phyloP scores from a whole-genome alignment of 2,888 invertebrate genomes.

The Pristionchus fissidentatus region DNA sequence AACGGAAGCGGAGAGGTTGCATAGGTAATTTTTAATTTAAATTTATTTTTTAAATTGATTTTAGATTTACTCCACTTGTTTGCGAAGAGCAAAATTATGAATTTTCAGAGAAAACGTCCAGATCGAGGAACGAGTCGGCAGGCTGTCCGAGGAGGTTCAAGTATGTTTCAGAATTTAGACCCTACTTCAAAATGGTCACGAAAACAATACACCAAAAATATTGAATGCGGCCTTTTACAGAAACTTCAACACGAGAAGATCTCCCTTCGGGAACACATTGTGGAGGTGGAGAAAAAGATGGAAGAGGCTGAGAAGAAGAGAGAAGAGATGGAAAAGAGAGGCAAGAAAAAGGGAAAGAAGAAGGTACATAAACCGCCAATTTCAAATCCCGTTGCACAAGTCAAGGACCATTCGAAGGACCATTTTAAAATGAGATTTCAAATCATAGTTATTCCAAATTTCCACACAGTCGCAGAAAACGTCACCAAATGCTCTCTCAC shows the following conservation, averaged over 20 bases:
- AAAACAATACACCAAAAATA: not conserved
- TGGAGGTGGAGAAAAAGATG: constrained; percentile 22
- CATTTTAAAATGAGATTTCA: not conserved
- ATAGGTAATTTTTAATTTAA: not conserved
- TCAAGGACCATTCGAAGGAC: not conserved
- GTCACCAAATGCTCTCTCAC: not conserved
- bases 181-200: not conserved
- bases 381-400: not conserved
- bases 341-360: constrained; percentile 20
- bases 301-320: constrained; percentile 24
- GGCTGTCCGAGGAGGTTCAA: constrained; percentile 7
- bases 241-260: constrained; percentile 39
- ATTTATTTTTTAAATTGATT: not conserved
- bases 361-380: not conserved
- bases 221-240: not conserved
- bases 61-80: not conserved
- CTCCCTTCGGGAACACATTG: constrained; percentile 10
- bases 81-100: not conserved
- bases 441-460: not conserved
- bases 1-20: constrained; percentile 37
- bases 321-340: not conserved
- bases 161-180: not conserved
- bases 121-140: constrained; percentile 1
- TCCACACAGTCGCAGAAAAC: no score
- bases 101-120: constrained; percentile 39